Base-by-base conservation (phyloP, 2,113 vertebrate species). In the Loxodonta africana region DNA sequence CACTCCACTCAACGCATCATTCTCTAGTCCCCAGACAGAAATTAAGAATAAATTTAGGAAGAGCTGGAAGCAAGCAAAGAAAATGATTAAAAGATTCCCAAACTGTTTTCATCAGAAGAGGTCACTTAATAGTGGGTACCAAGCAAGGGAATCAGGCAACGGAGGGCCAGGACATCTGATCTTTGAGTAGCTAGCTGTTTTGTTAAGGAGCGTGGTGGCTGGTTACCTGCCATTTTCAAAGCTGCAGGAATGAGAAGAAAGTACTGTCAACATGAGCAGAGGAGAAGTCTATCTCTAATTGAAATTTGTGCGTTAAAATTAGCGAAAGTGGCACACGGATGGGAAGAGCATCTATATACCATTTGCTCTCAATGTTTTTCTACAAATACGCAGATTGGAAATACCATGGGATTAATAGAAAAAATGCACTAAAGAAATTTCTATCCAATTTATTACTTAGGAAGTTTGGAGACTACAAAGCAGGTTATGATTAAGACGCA, bases 271-370 rank as follows among this genome's bases (percentile, higher is more conserved):
- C 53, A 46, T 33, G n/a, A 71, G 57, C 44, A 76, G n/a, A 46
- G 48, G 62, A 71, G 63, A 18, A 33, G n/a, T 37, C 76, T 28
- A 20, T 1, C 33, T 87, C 69, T 44, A 48, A 46, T 0, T 3
- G 33, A 87, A 78, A 25, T 33, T 28, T 46, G 25, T 77, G 33
- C 8, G n/a, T 18, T 18, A 48, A 71, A 90, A 26, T 26, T 4
- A 44, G 78, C 30, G 41, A 33, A 92, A 41, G 83, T 3, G 5
- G 12, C 11, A 1, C 1, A 1, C 0, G 21, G 6, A 4, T 9
- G 57, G 62, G 60, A 57, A 60, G 33, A 77, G 11, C 41, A 14
- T 17, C 62, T 76, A 53, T 26, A 17, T 37, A 73, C 26, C 4
- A 0, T 26, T 57, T 41, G 53, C 3, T 81, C 30, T 33, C 25